phyloP scores from a whole-genome alignment of 1,140 invertebrate genomes.

The Drosophila sproati region DNA sequence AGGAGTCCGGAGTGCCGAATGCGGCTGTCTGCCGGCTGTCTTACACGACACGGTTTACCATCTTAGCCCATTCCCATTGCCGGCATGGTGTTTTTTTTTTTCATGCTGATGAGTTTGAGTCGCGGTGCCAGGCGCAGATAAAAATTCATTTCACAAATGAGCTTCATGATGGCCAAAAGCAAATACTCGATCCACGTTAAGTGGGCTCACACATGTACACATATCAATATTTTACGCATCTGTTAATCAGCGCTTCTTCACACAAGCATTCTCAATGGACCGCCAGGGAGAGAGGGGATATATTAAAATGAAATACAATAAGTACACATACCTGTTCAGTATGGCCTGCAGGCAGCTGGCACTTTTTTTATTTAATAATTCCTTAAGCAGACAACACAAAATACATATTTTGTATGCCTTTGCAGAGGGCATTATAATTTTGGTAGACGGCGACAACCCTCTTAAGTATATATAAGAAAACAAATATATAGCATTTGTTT shows the following conservation, averaged over 20 bases:
- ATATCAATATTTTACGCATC: conserved; percentile 1
- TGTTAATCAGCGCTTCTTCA: neutral
- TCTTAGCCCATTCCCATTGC: conserved; percentile 7
- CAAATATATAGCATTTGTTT: too few species aligned
- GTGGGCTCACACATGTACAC: neutral
- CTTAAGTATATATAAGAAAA: too few species aligned
- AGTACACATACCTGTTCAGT: neutral
- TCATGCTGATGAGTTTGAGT: conserved; percentile 8
- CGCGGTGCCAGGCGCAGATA: conserved; percentile 32
- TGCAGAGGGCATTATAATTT: too few species aligned
- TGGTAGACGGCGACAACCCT: too few species aligned
- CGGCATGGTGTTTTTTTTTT: conserved; percentile 1
- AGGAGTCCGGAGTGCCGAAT: conserved; percentile 5
- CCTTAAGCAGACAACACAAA: neutral
- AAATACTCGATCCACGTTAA: conserved; percentile 7
- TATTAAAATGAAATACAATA: neutral
- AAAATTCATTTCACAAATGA: conserved; percentile 56
- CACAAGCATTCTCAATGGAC: neutral
- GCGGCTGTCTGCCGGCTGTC: conserved; percentile 17
- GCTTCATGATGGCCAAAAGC: conserved; percentile 20
- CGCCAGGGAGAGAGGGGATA: too few species aligned
- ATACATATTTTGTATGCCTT: neutral
- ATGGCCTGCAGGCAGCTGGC: neutral
- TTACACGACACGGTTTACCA: conserved; percentile 8
- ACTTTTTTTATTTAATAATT: neutral